These are phyloP conservation scores for Glaucopsyche alexis DNA, from an alignment of 2,888 invertebrate genomes.

Conservation along the genomic window DNA sequence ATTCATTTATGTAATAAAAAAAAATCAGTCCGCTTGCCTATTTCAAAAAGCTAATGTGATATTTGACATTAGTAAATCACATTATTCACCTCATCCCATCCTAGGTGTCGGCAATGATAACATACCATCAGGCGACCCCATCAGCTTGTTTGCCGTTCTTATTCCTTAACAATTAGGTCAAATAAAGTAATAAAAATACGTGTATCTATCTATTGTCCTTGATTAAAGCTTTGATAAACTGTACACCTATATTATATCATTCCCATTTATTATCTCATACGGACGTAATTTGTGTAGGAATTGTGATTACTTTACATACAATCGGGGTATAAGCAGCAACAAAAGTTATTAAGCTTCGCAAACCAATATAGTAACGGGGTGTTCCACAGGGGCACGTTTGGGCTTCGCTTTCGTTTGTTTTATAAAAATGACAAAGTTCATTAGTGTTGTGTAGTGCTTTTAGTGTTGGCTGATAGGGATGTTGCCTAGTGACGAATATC, in stretches of 20 bases:
- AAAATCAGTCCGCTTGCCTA: too few species aligned
- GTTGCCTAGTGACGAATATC: too few species aligned
- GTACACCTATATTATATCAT: conserved; percentile 20
- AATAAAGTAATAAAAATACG: neutral
- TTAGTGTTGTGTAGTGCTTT: neutral
- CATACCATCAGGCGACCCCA: too few species aligned
- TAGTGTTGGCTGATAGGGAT: too few species aligned
- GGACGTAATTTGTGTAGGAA: conserved; percentile 15
- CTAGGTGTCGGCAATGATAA: too few species aligned
- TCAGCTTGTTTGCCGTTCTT: too few species aligned
- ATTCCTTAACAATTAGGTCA: neutral
- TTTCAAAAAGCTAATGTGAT: too few species aligned
- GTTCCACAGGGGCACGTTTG: neutral
- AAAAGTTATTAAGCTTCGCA: neutral
- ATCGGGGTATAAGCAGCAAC: neutral
- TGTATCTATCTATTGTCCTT: neutral
- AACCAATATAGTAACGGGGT: neutral
- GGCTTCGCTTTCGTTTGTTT: neutral
- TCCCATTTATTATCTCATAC: conserved; percentile 4
- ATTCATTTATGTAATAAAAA: too few species aligned
- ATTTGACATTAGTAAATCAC: too few species aligned
- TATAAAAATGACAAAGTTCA: neutral
- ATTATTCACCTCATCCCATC: too few species aligned
- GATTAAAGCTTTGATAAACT: neutral
- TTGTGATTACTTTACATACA: neutral